A percentile compares a stretch with the other conserved stretches of the same genome.
These are phyloP conservation scores for Caenorhabditis doughertyi DNA, from an alignment of 2,888 invertebrate genomes.

Conservation along the genomic window DNA sequence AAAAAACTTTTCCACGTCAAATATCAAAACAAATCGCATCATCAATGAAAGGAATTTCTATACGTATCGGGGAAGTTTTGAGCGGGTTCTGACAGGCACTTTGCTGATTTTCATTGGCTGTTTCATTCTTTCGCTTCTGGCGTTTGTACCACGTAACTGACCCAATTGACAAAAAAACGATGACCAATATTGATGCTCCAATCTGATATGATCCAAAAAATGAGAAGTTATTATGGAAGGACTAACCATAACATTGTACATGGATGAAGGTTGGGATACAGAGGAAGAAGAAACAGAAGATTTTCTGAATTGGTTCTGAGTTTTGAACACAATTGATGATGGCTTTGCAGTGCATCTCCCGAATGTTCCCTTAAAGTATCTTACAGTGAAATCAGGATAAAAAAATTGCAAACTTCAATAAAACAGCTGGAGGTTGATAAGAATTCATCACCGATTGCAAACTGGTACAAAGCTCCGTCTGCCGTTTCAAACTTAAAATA, in stretches of 20 bases:
- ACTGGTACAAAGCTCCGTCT: slow-evolving; percentile 18
- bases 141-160: neutral
- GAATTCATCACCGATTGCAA: neutral
- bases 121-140: neutral
- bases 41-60: slow-evolving; percentile 13
- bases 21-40: slow-evolving; percentile 25
- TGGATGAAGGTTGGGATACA: neutral
- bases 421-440: slow-evolving; percentile 15
- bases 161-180: neutral
- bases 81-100: too few species aligned
- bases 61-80: neutral
- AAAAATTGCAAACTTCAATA: neutral
- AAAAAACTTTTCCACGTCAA: too few species aligned
- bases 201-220: neutral
- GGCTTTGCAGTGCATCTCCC: slow-evolving; percentile 8
- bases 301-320: neutral
- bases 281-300: neutral
- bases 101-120: neutral
- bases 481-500: slow-evolving; percentile 19
- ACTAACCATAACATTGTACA: neutral
- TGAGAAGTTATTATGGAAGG: neutral
- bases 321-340: slow-evolving; percentile 4
- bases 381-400: neutral
- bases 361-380: slow-evolving; percentile 1
- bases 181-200: neutral